These are phyloP conservation scores for Eurytoma californica DNA, from an alignment of 2,888 invertebrate species.

Conservation along the genomic window DNA sequence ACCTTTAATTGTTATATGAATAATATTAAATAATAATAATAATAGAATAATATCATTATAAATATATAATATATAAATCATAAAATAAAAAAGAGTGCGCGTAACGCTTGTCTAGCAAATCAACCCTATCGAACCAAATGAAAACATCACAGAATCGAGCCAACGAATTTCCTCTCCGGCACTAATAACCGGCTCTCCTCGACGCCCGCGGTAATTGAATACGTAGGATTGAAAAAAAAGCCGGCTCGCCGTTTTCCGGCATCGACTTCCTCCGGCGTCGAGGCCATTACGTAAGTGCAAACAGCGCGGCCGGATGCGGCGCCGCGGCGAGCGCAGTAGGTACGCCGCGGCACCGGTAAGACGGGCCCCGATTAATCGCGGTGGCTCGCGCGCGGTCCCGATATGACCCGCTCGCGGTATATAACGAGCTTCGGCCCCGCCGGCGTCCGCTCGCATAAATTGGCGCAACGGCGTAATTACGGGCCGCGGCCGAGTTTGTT, in stretches of 20 bases:
- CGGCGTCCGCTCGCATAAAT: constrained; percentile 8
- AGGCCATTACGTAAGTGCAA: background rate
- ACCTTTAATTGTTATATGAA: too few relatives aligned
- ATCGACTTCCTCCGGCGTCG: background rate
- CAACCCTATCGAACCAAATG: too few relatives aligned
- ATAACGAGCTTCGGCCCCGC: background rate
- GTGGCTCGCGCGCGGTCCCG: background rate
- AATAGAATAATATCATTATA: too few relatives aligned
- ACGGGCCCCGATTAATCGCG: background rate
- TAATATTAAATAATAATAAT: too few relatives aligned
- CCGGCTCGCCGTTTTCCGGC: background rate
- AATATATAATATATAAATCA: too few relatives aligned
- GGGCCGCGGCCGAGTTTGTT: background rate
- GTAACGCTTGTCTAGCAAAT: too few relatives aligned
- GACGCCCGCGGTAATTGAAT: background rate
- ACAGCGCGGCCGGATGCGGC: background rate
- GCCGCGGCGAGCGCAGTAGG: background rate
- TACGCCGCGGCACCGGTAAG: constrained; percentile 3
- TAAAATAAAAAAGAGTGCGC: too few relatives aligned
- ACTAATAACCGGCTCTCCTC: background rate
- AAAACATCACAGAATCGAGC: too few relatives aligned
- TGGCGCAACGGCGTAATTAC: background rate
- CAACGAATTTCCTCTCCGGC: too few relatives aligned
- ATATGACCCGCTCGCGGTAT: background rate
- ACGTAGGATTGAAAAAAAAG: background rate